Evolutionary conservation across 2,113 vertebrate species (phyloP).

Genomic region (Calyptomena viridis): DNA sequence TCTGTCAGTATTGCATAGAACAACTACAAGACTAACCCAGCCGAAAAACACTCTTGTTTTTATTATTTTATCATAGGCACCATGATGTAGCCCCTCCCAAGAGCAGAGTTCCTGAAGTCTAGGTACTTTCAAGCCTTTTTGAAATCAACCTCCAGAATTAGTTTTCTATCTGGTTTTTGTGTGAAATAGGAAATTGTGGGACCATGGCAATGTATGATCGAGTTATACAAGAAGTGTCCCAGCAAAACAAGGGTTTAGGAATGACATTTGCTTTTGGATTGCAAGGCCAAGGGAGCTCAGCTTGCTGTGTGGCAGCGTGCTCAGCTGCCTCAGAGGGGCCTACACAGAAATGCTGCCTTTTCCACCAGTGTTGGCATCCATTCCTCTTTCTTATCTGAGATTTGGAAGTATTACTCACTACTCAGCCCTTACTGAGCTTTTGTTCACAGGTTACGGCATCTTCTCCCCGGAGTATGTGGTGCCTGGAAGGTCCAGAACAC

Average conservation of each 20-base stretch:
- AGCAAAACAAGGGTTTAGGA: neutral
- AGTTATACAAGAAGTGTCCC: neutral
- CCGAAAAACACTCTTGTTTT: neutral
- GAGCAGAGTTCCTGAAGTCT: neutral
- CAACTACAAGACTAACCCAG: neutral
- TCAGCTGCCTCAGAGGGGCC: neutral
- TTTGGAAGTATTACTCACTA: neutral
- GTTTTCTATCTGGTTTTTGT: neutral
- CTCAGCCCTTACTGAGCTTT: neutral
- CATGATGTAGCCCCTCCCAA: neutral
- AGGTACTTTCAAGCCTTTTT: neutral
- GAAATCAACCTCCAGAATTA: neutral
- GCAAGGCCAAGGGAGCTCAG: neutral
- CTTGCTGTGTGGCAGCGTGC: neutral
- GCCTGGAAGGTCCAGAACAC: neutral
- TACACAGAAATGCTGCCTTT: neutral
- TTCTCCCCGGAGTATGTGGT: neutral
- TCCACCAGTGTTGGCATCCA: neutral
- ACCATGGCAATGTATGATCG: neutral
- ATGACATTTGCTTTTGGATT: constrained; percentile 1
- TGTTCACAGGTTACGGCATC: neutral
- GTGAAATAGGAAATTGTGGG: neutral
- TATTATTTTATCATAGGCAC: neutral
- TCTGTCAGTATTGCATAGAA: neutral
- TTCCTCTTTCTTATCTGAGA: neutral